Conservation (phyloP, 2,113 vertebrate species). For the Colistium nudipinnis region DNA sequence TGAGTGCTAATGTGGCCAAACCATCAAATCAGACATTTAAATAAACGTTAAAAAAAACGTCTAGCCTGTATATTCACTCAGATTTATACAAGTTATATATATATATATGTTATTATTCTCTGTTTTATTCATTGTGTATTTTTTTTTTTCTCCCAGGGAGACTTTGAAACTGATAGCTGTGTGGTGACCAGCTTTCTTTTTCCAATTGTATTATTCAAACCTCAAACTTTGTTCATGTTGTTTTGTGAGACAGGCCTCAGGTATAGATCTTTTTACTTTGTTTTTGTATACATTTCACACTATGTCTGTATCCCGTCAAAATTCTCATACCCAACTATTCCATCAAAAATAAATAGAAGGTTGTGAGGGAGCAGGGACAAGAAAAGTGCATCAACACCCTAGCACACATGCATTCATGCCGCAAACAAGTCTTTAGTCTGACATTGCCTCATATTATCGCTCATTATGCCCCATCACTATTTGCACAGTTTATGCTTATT, state of each 20-base stretch:
- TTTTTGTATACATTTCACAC: constrained; percentile 6
- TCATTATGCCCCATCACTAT: constrained; percentile 28
- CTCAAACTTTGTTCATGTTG: neutral
- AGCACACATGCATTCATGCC: constrained; percentile 52
- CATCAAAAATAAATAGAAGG: neutral
- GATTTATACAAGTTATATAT: no score
- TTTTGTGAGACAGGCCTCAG: constrained; percentile 60
- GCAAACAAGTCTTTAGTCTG: constrained; percentile 23
- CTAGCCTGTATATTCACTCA: no score
- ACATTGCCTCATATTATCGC: constrained; percentile 17
- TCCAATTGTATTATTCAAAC: neutral
- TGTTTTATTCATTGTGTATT: constrained; percentile 13
- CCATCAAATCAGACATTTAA: no score
- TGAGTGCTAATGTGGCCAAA: no score
- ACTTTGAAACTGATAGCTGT: neutral
- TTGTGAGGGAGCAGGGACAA: constrained; percentile 6
- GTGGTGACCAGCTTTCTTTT: neutral
- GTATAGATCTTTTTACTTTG: neutral
- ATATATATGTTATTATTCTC: no score
- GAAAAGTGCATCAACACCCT: constrained; percentile 16
- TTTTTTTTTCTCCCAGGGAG: neutral
- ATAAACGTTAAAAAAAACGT: no score
- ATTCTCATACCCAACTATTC: neutral
- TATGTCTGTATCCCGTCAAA: neutral
- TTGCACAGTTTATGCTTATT: constrained; percentile 18